phyloP scores from a whole-genome alignment of 2,113 vertebrate species.

The Himantopus leucocephalus region DNA sequence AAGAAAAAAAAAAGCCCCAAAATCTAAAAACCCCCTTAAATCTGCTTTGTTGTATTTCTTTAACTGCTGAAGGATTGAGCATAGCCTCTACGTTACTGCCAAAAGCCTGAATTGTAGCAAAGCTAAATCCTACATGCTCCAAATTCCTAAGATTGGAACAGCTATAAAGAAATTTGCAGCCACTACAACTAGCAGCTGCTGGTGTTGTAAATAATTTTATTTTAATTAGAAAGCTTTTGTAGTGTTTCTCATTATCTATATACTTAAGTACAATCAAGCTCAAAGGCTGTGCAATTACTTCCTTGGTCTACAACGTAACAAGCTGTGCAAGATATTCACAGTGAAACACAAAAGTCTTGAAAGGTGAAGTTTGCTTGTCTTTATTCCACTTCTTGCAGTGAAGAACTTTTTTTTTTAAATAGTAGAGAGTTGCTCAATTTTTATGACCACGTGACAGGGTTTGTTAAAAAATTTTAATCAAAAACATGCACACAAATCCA shows the following conservation, averaged over 20 bases:
- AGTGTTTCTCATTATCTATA: conserved; percentile 1
- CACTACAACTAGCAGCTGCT: neutral
- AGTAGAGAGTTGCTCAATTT: neutral
- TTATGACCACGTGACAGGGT: neutral
- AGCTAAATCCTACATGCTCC: neutral
- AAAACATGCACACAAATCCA: neutral
- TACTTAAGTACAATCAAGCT: neutral
- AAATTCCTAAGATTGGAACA: neutral
- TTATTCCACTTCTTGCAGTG: neutral
- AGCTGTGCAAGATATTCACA: neutral
- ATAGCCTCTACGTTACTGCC: neutral
- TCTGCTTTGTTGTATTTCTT: neutral
- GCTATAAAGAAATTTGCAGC: neutral
- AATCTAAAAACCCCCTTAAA: neutral
- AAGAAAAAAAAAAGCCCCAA: neutral
- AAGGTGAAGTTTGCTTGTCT: neutral
- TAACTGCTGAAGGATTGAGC: neutral
- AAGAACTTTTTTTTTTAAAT: neutral
- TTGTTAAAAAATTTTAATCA: neutral
- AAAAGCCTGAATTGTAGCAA: neutral
- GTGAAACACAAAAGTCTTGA: neutral
- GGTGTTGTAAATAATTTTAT: neutral
- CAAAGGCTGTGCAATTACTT: neutral
- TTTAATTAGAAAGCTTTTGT: conserved; percentile 2
- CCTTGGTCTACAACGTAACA: neutral